Evolutionary conservation across 2,888 invertebrate species (phyloP).

Genomic region (Phyllotreta cruciferae): DNA sequence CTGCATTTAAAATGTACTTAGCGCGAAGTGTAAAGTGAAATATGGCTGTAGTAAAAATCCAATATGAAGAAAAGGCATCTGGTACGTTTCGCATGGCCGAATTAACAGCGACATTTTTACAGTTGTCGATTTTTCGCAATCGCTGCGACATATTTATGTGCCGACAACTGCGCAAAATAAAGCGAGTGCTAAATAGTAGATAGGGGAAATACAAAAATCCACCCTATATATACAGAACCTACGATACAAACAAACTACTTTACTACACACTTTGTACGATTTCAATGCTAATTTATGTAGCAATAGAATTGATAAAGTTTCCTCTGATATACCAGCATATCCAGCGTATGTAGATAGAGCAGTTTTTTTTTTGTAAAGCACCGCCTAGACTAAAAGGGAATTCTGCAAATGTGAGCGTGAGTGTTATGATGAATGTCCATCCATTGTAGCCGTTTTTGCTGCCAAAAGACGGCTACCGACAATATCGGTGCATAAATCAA

Average conservation of each 20-base stretch:
- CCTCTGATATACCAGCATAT: too few relatives aligned
- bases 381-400: not conserved
- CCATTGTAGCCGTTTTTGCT: constrained; percentile 56
- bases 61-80: constrained; percentile 56
- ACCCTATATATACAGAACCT: too few relatives aligned
- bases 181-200: constrained; percentile 41
- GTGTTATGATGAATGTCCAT: constrained; percentile 55
- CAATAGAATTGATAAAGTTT: too few relatives aligned
- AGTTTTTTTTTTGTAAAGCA: not conserved
- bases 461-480: constrained; percentile 55
- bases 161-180: constrained; percentile 57
- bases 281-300: too few relatives aligned
- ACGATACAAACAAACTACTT: too few relatives aligned
- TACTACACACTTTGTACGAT: too few relatives aligned
- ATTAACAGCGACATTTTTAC: constrained; percentile 59
- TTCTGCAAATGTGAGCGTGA: constrained; percentile 33
- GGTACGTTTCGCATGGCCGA: constrained; percentile 57
- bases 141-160: constrained; percentile 59
- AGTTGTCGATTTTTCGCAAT: constrained; percentile 56
- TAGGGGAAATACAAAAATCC: not conserved
- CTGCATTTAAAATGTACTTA: too few relatives aligned
- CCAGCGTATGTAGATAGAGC: too few relatives aligned
- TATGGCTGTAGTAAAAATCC: constrained; percentile 49
- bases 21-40: constrained; percentile 1
- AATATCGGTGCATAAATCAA: constrained; percentile 61